These are phyloP conservation scores for Gonioctena quinquepunctata DNA, from an alignment of 1,140 invertebrate genomes.

Conservation along the genomic window DNA sequence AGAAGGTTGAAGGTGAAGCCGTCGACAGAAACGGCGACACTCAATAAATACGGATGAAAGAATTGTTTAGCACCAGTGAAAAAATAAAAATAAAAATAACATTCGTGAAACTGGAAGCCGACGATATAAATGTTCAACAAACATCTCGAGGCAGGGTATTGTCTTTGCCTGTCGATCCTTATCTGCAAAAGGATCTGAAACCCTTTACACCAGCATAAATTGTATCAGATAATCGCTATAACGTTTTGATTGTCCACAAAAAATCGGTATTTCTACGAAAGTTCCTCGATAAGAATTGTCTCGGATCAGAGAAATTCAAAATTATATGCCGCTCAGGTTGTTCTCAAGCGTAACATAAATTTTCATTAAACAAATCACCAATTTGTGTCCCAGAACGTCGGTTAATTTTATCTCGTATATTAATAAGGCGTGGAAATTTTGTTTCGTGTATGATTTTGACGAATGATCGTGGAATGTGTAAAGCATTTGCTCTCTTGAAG, in stretches of 20 bases:
- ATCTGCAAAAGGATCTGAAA: conserved; percentile 8
- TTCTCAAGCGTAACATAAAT: not conserved
- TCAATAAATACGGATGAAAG: conserved; percentile 12
- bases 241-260: conserved; percentile 18
- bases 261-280: conserved; percentile 1
- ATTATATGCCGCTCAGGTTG: not conserved
- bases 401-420: conserved; percentile 9
- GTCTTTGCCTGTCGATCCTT: conserved; percentile 12
- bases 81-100: conserved; percentile 11
- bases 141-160: conserved; percentile 17
- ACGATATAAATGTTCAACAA: conserved; percentile 16
- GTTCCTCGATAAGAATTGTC: not conserved
- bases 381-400: not conserved
- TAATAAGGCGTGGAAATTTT: not conserved
- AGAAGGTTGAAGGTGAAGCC: not conserved
- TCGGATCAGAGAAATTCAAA: not conserved
- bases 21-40: not conserved
- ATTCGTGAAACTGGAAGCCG: conserved; percentile 19
- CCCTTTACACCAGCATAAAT: conserved; percentile 16
- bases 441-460: conserved; percentile 5
- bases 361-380: conserved; percentile 14
- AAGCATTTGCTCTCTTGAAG: not conserved
- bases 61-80: conserved; percentile 7
- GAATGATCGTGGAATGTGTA: not conserved
- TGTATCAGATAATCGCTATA: conserved; percentile 16